Percentiles rank a stretch among this genome's conserved stretches.
These are phyloP conservation scores for Eristalis arbustorum DNA, from an alignment of 2,888 invertebrate genomes.

Conservation along the genomic window DNA sequence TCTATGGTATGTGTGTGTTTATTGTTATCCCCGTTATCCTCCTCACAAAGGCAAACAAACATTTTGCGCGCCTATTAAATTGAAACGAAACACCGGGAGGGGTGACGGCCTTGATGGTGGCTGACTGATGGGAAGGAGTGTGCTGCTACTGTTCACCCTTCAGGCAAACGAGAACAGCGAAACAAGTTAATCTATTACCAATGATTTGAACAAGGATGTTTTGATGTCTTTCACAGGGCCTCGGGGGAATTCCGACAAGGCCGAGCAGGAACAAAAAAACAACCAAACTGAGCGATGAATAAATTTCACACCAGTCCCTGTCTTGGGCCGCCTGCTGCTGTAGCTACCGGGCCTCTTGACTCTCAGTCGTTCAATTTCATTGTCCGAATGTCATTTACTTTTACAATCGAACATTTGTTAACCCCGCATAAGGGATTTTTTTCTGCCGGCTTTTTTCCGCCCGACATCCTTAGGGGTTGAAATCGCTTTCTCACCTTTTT, in stretches of 20 bases:
- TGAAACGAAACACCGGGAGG: constrained; percentile 55
- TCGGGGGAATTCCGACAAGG: constrained; percentile 51
- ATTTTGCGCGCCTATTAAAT: constrained; percentile 70
- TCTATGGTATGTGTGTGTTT: constrained; percentile 44
- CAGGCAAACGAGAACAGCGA: constrained; percentile 37
- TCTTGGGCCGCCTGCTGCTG: constrained; percentile 30
- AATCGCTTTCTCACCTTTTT: constrained; percentile 70
- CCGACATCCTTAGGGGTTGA: constrained; percentile 49
- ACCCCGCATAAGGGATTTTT: constrained; percentile 22
- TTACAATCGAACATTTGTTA: constrained; percentile 69
- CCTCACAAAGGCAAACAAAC: constrained; percentile 65
- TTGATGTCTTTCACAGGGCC: constrained; percentile 65
- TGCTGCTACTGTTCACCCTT: constrained; percentile 15
- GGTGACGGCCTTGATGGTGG: constrained; percentile 7
- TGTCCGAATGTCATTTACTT: constrained; percentile 71
- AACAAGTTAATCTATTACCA: constrained; percentile 71
- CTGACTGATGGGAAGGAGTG: neutral
- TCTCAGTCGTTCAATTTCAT: constrained; percentile 66
- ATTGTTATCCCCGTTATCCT: constrained; percentile 66
- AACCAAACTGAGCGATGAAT: constrained; percentile 52
- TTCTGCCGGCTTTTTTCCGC: neutral
- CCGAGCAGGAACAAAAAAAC: constrained; percentile 35
- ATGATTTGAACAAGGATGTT: constrained; percentile 70
- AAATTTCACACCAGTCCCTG: constrained; percentile 61
- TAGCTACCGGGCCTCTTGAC: constrained; percentile 32